These are phyloP conservation scores for Bovichtus diacanthus DNA, from an alignment of 2,797 vertebrate species.

Conservation along the genomic window DNA sequence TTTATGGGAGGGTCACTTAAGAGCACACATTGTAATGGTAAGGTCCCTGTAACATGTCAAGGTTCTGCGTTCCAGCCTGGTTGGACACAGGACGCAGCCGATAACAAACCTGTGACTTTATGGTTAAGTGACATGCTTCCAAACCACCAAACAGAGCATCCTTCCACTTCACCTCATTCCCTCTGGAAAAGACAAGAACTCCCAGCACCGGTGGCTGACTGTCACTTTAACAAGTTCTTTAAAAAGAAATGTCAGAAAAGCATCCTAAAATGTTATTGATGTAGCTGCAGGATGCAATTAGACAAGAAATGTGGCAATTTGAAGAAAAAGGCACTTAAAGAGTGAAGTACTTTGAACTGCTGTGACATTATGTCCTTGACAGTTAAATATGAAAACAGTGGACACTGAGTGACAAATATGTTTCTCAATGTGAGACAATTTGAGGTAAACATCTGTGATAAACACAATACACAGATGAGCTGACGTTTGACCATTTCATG, in stretches of 20 bases:
- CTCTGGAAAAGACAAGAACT: neutral
- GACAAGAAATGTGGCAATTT: constrained; percentile 16
- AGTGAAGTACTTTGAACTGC: constrained; percentile 19
- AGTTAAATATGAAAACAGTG: constrained; percentile 29
- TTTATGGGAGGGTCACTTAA: neutral
- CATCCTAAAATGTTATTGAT: constrained; percentile 19
- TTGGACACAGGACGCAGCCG: neutral
- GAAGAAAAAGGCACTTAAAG: constrained; percentile 32
- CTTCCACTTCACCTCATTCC: neutral
- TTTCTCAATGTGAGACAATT: constrained; percentile 77
- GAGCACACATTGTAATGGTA: neutral
- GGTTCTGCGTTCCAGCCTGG: neutral
- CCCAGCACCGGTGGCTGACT: neutral
- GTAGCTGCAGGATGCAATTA: constrained; percentile 22
- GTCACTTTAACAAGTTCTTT: constrained; percentile 3
- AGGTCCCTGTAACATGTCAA: neutral
- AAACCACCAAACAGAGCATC: neutral
- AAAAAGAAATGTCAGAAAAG: constrained; percentile 11
- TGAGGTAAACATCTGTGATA: constrained; percentile 14
- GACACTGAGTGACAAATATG: constrained; percentile 21
- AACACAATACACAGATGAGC: constrained; percentile 11
- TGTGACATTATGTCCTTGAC: constrained; percentile 8
- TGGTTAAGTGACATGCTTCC: neutral
- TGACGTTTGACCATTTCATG: constrained; percentile 26
- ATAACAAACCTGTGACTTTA: neutral